Percentiles rank a stretch among this genome's conserved stretches.
Conservation (phyloP, 23 tunicate species). For the Clavelina lepadiformis region DNA sequence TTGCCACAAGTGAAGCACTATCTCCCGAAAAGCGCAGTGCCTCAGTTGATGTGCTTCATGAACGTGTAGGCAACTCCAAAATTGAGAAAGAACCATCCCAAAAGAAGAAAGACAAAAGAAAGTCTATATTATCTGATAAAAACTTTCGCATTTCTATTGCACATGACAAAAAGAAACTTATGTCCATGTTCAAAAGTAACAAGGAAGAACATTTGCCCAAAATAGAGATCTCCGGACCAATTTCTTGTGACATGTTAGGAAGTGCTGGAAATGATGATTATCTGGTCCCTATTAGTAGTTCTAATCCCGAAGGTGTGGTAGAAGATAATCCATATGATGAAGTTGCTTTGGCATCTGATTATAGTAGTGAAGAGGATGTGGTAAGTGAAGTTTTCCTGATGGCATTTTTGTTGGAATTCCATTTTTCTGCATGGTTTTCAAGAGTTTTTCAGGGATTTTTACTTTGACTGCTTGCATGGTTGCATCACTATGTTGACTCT, state of each 20-base stretch:
- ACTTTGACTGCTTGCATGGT: too few species aligned
- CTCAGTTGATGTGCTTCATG: constrained; percentile 3
- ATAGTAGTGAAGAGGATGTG: too few species aligned
- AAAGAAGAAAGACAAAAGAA: constrained; percentile 3
- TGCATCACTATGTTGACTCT: too few species aligned
- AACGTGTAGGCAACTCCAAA: constrained; percentile 10
- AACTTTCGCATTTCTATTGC: constrained; percentile 16
- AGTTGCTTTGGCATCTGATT: too few species aligned
- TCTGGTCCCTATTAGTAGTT: constrained; percentile 1
- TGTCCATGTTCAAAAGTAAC: constrained; percentile 10
- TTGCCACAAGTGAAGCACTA: not conserved
- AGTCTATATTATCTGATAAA: not conserved
- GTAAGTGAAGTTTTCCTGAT: too few species aligned
- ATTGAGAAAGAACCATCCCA: not conserved
- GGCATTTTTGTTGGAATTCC: too few species aligned
- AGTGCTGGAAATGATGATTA: constrained; percentile 22
- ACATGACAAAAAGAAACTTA: constrained; percentile 8
- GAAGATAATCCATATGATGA: constrained; percentile 22
- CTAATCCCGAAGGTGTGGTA: not conserved
- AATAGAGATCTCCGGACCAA: constrained; percentile 26
- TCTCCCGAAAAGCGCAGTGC: constrained; percentile 12
- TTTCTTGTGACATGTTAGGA: constrained; percentile 18
- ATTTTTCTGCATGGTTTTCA: too few species aligned
- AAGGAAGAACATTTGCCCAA: constrained; percentile 12
- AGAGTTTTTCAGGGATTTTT: too few species aligned